These are phyloP conservation scores for Drepana arcuata DNA, from an alignment of 1,140 invertebrate genomes.

Conservation along the genomic window DNA sequence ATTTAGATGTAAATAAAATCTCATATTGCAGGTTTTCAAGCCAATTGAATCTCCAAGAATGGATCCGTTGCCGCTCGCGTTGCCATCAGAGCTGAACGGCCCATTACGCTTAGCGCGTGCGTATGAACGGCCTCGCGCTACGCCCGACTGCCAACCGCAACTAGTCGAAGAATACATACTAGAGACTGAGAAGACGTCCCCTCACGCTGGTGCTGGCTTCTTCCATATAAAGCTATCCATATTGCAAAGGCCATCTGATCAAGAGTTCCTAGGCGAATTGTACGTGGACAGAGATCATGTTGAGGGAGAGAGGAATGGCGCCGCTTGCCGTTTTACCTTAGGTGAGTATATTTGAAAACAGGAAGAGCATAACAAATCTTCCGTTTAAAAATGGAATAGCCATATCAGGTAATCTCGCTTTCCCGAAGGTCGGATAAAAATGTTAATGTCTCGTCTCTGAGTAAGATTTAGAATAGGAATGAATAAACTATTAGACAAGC, in stretches of 20 bases:
- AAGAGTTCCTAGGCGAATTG: constrained; percentile 89
- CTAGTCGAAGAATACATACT: constrained; percentile 91
- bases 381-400: too few relatives aligned
- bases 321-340: constrained; percentile 84
- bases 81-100: constrained; percentile 43
- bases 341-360: too few relatives aligned
- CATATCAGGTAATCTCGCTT: too few relatives aligned
- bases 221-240: constrained; percentile 91
- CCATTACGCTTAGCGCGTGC: constrained; percentile 60
- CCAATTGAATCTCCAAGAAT: constrained; percentile 59
- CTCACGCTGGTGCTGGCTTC: constrained; percentile 72
- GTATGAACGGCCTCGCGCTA: constrained; percentile 78
- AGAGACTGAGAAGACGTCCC: constrained; percentile 81
- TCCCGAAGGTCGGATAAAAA: too few relatives aligned
- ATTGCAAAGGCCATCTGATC: constrained; percentile 87
- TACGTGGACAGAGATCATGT: constrained; percentile 91
- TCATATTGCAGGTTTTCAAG: constrained; percentile 58
- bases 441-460: too few relatives aligned
- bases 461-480: too few relatives aligned
- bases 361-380: too few relatives aligned
- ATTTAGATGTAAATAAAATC: too few relatives aligned
- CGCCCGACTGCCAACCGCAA: constrained; percentile 85
- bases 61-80: constrained; percentile 48
- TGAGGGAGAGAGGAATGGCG: constrained; percentile 86
- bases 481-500: too few relatives aligned